A percentile compares a stretch with the other conserved stretches of the same genome.
Evolutionary conservation across 2,113 vertebrate genomes (phyloP).

Genomic region (Psilopogon haemacephalus): DNA sequence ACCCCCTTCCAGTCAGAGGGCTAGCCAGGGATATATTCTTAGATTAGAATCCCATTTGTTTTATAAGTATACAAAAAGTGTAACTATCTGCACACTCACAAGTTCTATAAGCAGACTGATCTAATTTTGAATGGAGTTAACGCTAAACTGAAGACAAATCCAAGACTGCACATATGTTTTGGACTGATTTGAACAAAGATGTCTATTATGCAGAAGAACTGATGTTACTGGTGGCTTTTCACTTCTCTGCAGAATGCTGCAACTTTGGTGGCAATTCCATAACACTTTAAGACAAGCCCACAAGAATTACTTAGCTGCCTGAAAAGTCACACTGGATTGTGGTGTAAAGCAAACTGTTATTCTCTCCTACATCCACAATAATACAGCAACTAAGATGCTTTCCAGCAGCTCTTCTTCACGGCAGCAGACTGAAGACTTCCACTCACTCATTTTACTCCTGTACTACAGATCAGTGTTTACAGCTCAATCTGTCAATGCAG

Average conservation of each 20-base stretch:
- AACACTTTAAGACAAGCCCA: neutral
- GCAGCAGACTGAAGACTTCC: rapidly evolving
- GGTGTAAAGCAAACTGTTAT: rapidly evolving
- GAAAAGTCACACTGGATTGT: neutral
- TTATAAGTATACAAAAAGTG: neutral
- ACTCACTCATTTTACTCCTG: rapidly evolving
- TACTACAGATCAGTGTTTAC: rapidly evolving
- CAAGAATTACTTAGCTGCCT: neutral
- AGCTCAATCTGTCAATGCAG: rapidly evolving
- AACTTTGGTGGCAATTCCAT: neutral
- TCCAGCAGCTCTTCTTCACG: neutral
- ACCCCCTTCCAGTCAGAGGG: neutral
- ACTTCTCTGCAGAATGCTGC: neutral
- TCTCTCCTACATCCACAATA: neutral
- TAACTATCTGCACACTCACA: neutral
- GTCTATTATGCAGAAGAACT: neutral
- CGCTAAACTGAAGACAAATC: neutral
- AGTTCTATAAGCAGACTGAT: neutral
- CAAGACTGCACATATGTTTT: rapidly evolving
- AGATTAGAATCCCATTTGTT: neutral
- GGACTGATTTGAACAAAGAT: neutral
- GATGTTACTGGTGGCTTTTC: neutral
- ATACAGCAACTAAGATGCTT: rapidly evolving
- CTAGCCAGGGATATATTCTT: neutral
- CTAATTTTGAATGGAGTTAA: neutral